A percentile compares a stretch with the other conserved stretches of the same genome.
phyloP scores from a whole-genome alignment of 2,888 invertebrate genomes.

The Troides oblongomaculatus region DNA sequence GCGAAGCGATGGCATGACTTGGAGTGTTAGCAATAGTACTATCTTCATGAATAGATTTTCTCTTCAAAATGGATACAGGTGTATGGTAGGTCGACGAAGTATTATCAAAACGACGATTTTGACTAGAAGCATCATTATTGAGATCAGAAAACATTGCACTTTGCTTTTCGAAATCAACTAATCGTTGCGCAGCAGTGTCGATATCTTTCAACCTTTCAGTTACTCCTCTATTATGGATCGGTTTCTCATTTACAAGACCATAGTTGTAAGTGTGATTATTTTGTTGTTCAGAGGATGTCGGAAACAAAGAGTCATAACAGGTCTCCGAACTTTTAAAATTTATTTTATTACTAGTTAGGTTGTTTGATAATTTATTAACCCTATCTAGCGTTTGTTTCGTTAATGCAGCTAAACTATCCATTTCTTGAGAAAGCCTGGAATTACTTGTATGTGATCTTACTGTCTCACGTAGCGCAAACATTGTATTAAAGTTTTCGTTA shows the following conservation, averaged over 20 bases:
- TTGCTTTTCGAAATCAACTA: slow-evolving; percentile 78
- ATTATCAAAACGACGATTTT: slow-evolving; percentile 72
- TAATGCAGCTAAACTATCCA: slow-evolving; percentile 83
- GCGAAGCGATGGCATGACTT: slow-evolving; percentile 79
- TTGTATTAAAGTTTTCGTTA: slow-evolving; percentile 57
- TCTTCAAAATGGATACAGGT: slow-evolving; percentile 85
- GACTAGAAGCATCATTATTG: slow-evolving; percentile 75
- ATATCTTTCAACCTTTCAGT: slow-evolving; percentile 74
- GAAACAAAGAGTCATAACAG: slow-evolving; percentile 62
- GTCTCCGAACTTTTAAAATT: slow-evolving; percentile 64
- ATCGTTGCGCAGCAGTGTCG: slow-evolving; percentile 76
- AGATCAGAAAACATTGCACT: slow-evolving; percentile 79
- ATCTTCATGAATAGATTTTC: slow-evolving; percentile 82
- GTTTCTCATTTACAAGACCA: slow-evolving; percentile 57
- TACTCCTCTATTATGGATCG: slow-evolving; percentile 63
- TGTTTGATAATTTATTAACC: slow-evolving; percentile 82
- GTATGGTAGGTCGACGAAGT: slow-evolving; percentile 64
- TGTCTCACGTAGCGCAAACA: slow-evolving; percentile 73
- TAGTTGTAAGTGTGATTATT: slow-evolving; percentile 62
- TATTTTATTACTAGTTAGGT: slow-evolving; percentile 75
- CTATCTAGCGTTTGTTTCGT: slow-evolving; percentile 84
- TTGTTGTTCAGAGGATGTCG: slow-evolving; percentile 59
- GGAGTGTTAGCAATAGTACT: slow-evolving; percentile 68
- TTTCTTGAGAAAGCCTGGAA: slow-evolving; percentile 77
- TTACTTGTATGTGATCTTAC: slow-evolving; percentile 64